A percentile compares a stretch with the other conserved stretches of the same genome.
Evolutionary conservation across 2,888 invertebrate genomes (phyloP).

Genomic region (Philopedon plagiatum): DNA sequence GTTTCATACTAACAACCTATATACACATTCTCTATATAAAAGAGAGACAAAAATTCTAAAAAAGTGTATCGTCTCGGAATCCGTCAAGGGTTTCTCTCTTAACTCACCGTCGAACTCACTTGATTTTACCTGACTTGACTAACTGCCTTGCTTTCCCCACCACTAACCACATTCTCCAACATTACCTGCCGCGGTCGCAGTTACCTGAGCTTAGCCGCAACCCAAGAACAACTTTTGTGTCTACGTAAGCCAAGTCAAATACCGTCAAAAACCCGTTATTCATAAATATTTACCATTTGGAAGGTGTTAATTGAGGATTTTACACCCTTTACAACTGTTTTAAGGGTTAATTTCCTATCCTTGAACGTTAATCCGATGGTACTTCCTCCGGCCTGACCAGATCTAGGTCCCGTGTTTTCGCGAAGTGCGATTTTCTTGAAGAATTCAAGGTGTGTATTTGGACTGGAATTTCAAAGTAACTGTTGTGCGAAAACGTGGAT

Average conservation of each 20-base stretch:
- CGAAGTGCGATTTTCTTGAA: constrained; percentile 42
- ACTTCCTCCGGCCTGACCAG: constrained; percentile 21
- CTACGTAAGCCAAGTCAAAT: constrained; percentile 39
- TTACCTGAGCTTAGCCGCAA: constrained; percentile 44
- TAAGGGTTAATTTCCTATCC: background rate
- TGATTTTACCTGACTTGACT: constrained; percentile 30
- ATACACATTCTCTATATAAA: too few species aligned
- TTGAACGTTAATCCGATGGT: background rate
- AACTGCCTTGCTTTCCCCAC: constrained; percentile 28
- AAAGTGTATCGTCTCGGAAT: too few species aligned
- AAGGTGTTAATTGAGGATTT: constrained; percentile 24
- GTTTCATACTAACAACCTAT: too few species aligned
- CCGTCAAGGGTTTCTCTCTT: constrained; percentile 27
- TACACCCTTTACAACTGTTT: constrained; percentile 1
- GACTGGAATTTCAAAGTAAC: constrained; percentile 47
- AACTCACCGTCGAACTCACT: constrained; percentile 26
- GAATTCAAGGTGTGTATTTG: constrained; percentile 51
- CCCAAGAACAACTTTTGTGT: constrained; percentile 42
- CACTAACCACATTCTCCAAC: constrained; percentile 46
- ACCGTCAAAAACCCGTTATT: constrained; percentile 39
- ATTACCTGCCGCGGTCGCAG: constrained; percentile 41
- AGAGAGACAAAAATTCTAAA: too few species aligned
- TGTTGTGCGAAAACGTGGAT: constrained; percentile 44
- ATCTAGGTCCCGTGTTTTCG: constrained; percentile 21
- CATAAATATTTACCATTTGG: constrained; percentile 33